These are phyloP conservation scores for Peucedramus taeniatus DNA, from an alignment of 2,113 vertebrate genomes.

Conservation along the genomic window DNA sequence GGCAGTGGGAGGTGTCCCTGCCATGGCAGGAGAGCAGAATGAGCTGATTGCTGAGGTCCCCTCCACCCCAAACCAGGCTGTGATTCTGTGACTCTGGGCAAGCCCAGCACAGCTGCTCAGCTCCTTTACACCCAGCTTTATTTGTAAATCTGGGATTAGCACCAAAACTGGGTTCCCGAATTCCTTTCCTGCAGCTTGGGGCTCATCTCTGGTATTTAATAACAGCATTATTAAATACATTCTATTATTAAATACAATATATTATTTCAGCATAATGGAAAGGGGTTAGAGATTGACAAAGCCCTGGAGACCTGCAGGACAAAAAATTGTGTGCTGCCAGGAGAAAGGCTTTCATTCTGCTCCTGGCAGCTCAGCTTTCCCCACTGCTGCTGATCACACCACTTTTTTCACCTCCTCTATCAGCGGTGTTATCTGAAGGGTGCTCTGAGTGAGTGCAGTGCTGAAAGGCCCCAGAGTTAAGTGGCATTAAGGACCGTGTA, in stretches of 20 bases:
- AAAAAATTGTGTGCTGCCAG: background rate
- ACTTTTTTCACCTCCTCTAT: background rate
- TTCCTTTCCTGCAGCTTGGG: background rate
- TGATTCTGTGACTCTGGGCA: background rate
- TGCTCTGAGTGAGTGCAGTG: background rate
- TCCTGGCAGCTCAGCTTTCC: background rate
- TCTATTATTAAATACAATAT: no score
- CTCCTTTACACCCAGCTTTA: background rate
- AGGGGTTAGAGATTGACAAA: background rate
- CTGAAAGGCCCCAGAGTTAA: conserved; percentile 11
- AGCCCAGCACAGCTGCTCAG: background rate
- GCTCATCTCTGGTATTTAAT: background rate
- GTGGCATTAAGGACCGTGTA: background rate
- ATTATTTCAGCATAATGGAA: no score
- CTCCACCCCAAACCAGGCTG: background rate
- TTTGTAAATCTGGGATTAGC: background rate
- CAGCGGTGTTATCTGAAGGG: conserved; percentile 15
- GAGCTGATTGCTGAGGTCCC: background rate
- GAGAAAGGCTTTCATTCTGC: accelerated
- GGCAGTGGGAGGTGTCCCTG: background rate
- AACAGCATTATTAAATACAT: no score
- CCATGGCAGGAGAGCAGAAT: accelerated
- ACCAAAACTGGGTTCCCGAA: background rate
- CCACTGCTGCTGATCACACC: background rate
- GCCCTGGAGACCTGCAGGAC: background rate